These are phyloP conservation scores for Meleagris gallopavo DNA, from an alignment of 2,113 vertebrate species.

Conservation along the genomic window DNA sequence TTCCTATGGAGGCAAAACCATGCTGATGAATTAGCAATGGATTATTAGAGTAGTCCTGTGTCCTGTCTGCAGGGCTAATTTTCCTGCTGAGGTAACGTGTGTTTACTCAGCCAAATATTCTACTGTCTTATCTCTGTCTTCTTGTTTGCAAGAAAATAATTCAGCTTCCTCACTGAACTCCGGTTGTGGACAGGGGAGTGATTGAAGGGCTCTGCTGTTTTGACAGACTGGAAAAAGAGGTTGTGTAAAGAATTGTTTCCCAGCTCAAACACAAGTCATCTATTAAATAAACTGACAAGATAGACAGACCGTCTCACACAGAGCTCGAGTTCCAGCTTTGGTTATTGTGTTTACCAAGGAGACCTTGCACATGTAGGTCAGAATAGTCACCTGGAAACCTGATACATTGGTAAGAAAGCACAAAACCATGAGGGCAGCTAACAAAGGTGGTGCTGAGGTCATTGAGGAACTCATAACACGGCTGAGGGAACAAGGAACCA, in stretches of 20 bases:
- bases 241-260: background rate
- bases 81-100: background rate
- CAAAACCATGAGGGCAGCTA: background rate
- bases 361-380: background rate
- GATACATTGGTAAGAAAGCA: background rate
- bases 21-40: conserved; percentile 49
- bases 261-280: background rate
- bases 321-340: background rate
- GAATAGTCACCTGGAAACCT: background rate
- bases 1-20: background rate
- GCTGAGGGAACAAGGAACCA: background rate
- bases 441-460: background rate
- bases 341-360: background rate
- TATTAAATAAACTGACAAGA: background rate
- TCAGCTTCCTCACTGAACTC: background rate
- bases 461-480: rapidly evolving
- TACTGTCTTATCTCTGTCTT: background rate
- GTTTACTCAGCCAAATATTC: conserved; percentile 13
- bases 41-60: background rate
- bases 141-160: background rate
- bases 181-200: background rate
- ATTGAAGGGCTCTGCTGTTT: background rate
- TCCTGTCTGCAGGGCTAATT: background rate
- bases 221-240: background rate
- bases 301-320: background rate